These are phyloP conservation scores for Drosophila quadrilineata DNA, from an alignment of 1,140 invertebrate genomes.

Conservation along the genomic window DNA sequence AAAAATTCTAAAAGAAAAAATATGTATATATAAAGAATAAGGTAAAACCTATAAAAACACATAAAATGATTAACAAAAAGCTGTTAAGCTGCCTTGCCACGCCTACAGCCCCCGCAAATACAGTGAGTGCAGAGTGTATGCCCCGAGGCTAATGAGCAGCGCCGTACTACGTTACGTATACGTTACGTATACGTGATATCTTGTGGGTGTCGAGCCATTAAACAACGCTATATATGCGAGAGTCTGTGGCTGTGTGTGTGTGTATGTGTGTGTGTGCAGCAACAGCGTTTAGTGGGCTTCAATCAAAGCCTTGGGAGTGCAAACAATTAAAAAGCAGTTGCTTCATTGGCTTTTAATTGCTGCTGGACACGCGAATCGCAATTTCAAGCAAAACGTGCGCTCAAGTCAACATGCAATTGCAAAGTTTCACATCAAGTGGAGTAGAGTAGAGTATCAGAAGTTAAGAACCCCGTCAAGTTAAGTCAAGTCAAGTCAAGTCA, in stretches of 20 bases:
- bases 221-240: too few species aligned
- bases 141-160: conserved; percentile 7
- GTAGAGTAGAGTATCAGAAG: too few species aligned
- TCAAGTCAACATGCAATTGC: neutral
- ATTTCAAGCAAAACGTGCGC: neutral
- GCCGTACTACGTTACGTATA: too few species aligned
- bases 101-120: neutral
- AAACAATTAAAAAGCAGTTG: conserved; percentile 74
- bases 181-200: conserved; percentile 54
- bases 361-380: conserved; percentile 48
- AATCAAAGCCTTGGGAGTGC: conserved; percentile 58
- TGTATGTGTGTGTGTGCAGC: conserved; percentile 60
- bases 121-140: neutral
- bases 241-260: too few species aligned
- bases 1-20: conserved; percentile 46
- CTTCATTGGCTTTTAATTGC: conserved; percentile 68
- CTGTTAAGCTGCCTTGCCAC: conserved; percentile 6
- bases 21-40: conserved; percentile 50
- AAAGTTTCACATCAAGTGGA: too few species aligned
- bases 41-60: conserved; percentile 37
- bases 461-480: too few species aligned
- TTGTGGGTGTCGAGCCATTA: conserved; percentile 53
- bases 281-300: conserved; percentile 60
- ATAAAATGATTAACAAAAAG: conserved; percentile 59
- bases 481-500: too few species aligned